Percentiles rank a stretch among this genome's conserved stretches.
Conservation (phyloP, 1,140 invertebrate genomes). For the Batillaria attramentaria region DNA sequence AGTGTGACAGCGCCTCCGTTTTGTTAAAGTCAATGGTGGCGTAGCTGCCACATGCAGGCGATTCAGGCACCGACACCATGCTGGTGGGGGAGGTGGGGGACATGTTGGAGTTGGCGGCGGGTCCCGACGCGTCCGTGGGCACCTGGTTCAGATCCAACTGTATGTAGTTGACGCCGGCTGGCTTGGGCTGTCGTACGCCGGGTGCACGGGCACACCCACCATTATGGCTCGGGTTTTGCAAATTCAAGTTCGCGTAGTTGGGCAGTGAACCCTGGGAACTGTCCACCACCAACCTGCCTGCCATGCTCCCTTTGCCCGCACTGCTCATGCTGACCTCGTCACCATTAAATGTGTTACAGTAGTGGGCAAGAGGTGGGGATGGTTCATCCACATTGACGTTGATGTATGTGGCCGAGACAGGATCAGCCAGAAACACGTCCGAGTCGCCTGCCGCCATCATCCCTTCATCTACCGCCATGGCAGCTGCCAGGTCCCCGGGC, state of each 20-base stretch:
- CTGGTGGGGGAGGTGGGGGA: constrained; percentile 74
- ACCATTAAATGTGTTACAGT: background rate
- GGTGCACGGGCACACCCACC: background rate
- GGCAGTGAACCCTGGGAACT: constrained; percentile 14
- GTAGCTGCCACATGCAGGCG: constrained; percentile 76
- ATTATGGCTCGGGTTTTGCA: constrained; percentile 31
- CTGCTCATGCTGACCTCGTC: background rate
- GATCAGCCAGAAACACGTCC: constrained; percentile 47
- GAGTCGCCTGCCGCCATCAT: constrained; percentile 30
- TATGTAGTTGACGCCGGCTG: constrained; percentile 80
- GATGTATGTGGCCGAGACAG: constrained; percentile 50
- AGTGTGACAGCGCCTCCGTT: constrained; percentile 83
- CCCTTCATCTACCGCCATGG: background rate
- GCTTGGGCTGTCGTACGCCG: constrained; percentile 15
- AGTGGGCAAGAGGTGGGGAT: background rate
- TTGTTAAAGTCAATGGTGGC: constrained; percentile 95
- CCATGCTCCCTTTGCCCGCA: background rate
- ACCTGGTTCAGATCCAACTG: constrained; percentile 81
- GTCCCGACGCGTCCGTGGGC: constrained; percentile 30
- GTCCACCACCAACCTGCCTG: constrained; percentile 10
- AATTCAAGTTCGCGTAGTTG: constrained; percentile 55
- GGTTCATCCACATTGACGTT: constrained; percentile 48
- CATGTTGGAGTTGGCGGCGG: constrained; percentile 41
- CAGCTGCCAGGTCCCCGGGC: constrained; percentile 28
- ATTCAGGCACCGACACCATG: constrained; percentile 69